Evolutionary conservation across 2,113 vertebrate genomes (phyloP).

Genomic region (Protomyctophum bolini): DNA sequence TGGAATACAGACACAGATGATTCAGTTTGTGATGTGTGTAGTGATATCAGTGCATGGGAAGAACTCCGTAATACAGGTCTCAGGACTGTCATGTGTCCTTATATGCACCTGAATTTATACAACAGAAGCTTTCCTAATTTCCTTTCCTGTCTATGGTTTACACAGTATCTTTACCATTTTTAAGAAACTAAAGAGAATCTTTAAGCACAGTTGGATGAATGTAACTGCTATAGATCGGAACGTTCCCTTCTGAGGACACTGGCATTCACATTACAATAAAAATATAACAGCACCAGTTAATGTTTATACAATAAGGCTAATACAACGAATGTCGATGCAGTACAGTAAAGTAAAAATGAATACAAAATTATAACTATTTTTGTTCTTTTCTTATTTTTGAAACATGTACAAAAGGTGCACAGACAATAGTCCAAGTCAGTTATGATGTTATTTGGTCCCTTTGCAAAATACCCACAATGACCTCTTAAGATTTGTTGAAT

Average conservation of each 20-base stretch:
- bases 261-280: constrained; percentile 94
- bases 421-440: constrained; percentile 75
- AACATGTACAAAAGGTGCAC: constrained; percentile 72
- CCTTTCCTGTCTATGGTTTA: constrained; percentile 61
- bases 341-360: constrained; percentile 83
- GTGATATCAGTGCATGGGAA: constrained; percentile 89
- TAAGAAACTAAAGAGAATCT: constrained; percentile 78
- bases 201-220: constrained; percentile 75
- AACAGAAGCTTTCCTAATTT: constrained; percentile 71
- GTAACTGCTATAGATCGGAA: constrained; percentile 76
- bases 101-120: constrained; percentile 88
- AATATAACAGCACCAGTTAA: constrained; percentile 90
- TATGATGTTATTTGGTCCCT: constrained; percentile 69
- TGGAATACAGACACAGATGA: constrained; percentile 82
- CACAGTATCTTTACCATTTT: constrained; percentile 69
- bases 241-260: constrained; percentile 83
- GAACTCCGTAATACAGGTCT: constrained; percentile 82
- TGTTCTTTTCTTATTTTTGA: constrained; percentile 45
- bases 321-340: constrained; percentile 81
- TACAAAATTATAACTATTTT: constrained; percentile 63
- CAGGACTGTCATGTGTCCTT: constrained; percentile 76
- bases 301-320: constrained; percentile 84
- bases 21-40: constrained; percentile 83
- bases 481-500: constrained; percentile 66
- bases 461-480: constrained; percentile 51